Conservation (phyloP, 2,113 vertebrate species). For the Perognathus longimembris region DNA sequence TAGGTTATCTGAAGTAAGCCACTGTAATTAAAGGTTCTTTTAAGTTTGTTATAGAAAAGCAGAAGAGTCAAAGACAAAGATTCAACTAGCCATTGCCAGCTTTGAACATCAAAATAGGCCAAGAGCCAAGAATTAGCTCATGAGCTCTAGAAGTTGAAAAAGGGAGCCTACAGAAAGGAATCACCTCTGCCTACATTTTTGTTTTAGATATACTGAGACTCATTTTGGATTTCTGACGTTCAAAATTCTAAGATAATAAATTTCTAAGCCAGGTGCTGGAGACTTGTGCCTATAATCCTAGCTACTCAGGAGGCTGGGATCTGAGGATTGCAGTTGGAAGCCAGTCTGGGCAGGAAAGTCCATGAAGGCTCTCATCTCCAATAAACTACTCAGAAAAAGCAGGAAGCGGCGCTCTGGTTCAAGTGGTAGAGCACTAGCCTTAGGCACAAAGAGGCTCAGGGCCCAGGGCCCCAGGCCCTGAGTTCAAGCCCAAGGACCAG, state of each 20-base stretch:
- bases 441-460: no score
- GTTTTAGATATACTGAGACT: not conserved
- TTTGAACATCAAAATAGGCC: not conserved
- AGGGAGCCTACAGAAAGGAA: not conserved
- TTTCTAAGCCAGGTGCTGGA: not conserved
- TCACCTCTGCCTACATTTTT: not conserved
- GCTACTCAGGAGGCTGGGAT: no score
- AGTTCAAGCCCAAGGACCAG: no score
- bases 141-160: not conserved
- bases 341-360: no score
- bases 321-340: no score
- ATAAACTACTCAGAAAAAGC: no score
- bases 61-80: not conserved
- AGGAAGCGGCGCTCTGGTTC: no score
- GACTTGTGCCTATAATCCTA: no score
- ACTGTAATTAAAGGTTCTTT: not conserved
- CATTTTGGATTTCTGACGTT: not conserved
- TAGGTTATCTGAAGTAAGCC: not conserved
- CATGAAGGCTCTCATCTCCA: no score
- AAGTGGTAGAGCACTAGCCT: no score
- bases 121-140: not conserved
- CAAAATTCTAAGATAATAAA: not conserved
- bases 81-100: not conserved
- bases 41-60: slow-evolving; percentile 20
- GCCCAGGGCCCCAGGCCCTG: no score